These are phyloP conservation scores for Dermochelys coriacea DNA, from an alignment of 2,797 vertebrate genomes.

Conservation along the genomic window DNA sequence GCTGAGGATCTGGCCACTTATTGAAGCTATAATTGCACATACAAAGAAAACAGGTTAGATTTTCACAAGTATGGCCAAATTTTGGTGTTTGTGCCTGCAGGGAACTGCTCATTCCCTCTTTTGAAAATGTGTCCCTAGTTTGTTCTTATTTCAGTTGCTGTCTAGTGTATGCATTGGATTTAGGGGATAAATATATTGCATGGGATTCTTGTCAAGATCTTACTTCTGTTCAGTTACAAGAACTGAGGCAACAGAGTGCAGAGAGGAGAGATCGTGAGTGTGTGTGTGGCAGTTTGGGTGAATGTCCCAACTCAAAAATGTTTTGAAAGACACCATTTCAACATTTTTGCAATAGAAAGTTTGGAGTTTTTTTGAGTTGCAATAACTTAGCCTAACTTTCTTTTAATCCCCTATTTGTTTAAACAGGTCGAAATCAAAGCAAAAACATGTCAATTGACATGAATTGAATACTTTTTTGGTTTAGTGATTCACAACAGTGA, in stretches of 20 bases:
- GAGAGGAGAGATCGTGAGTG: not conserved
- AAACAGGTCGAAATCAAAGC: not conserved
- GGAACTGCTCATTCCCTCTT: not conserved
- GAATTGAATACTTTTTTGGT: not conserved
- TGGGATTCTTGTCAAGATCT: not conserved
- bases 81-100: not conserved
- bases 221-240: not conserved
- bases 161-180: not conserved
- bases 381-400: not conserved
- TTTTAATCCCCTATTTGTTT: too few species aligned
- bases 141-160: not conserved
- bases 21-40: too few species aligned
- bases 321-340: not conserved
- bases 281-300: not conserved
- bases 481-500: not conserved
- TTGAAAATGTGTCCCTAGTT: not conserved
- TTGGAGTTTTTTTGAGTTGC: not conserved
- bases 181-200: not conserved
- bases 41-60: too few species aligned
- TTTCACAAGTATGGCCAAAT: not conserved
- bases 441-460: not conserved
- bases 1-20: too few species aligned
- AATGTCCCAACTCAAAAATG: not conserved
- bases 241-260: too few species aligned
- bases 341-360: not conserved